Percentiles rank a stretch among this genome's conserved stretches.
Evolutionary conservation across 2,888 invertebrate species (phyloP).

Genomic region (Caenorhabditis zanzibari): DNA sequence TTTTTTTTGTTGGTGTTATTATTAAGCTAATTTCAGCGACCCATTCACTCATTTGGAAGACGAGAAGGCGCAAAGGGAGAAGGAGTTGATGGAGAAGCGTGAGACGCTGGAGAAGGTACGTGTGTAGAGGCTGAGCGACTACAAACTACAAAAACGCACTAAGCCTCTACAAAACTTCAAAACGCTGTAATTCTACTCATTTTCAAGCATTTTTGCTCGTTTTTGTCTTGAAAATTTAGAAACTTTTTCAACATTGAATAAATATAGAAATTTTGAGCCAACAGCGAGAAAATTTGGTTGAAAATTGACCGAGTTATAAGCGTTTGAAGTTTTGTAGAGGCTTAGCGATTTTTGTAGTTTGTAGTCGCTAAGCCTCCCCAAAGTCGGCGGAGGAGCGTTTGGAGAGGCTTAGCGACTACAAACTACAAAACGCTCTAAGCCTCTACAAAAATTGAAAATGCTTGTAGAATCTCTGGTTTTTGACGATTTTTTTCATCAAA

Average conservation of each 20-base stretch:
- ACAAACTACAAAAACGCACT: too few relatives aligned
- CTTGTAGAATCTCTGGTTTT: not conserved
- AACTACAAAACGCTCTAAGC: not conserved
- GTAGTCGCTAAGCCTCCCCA: too few relatives aligned
- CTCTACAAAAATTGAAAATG: not conserved
- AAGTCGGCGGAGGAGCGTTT: too few relatives aligned
- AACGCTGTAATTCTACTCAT: not conserved
- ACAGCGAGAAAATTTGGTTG: not conserved
- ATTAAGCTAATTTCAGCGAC: conserved; percentile 88
- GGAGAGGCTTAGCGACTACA: not conserved
- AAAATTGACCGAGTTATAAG: not conserved
- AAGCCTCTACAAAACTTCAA: not conserved
- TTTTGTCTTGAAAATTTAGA: not conserved
- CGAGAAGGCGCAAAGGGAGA: conserved; percentile 97
- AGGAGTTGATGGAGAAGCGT: conserved; percentile 93
- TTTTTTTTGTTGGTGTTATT: not conserved
- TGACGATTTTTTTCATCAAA: not conserved
- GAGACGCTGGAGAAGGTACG: conserved; percentile 95
- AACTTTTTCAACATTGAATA: not conserved
- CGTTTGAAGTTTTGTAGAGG: not conserved
- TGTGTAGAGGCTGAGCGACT: not conserved
- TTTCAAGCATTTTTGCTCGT: not conserved
- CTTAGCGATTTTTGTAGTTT: not conserved
- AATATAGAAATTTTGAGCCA: not conserved
- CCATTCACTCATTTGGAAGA: conserved; percentile 99